Base-by-base conservation (phyloP, 2,113 vertebrate genomes). In the Tachycineta bicolor region DNA sequence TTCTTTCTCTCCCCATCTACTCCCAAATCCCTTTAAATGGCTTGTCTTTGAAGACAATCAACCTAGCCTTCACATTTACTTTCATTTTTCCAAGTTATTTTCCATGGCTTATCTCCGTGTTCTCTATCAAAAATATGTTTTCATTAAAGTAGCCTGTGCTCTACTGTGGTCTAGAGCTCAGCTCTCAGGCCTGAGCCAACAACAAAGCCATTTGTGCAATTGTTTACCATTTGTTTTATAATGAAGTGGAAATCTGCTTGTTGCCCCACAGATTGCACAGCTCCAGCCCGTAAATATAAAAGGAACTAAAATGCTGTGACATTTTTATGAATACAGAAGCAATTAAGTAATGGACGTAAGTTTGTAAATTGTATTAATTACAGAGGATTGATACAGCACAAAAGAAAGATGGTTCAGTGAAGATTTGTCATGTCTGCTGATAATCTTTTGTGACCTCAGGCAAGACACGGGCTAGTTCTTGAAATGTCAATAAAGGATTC, bases 331-430 rank as follows among this genome's bases (percentile, higher is more conserved):
- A 85, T 82, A 47, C 33, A 69, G 81, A 93, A 83, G 67, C 87
- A 79, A 76, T 91, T 90, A 86, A 79, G 55, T 73, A 82, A 93
- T 85, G 81, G 62, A 85, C 0, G 0, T 43, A 79, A 82, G 50
- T 88, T 90, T 94, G 84, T 50, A 85, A 89, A 83, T 85, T 7
- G n/a, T 90, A 94, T 62, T 90, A 89, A 94, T 86, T 89, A 85
- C 53, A 34, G 50, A 73, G 71, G n/a, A 85, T 87, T 11, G 2
- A 80, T 77, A 59, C 59, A 86, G 67, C 62, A 90, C 59, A 83
- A 68, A 91, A 77, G 71, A 69, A 69, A 77, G 59, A 86, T 44
- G 46, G 68, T 46, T 80, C 90, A 92, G 6, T 47, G 46, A 79
- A 85, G 75, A 34, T 37, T 65, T 94, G 53, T 90, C 58, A 19